These are phyloP conservation scores for Tetrapedia diversipes DNA, from an alignment of 2,888 invertebrate genomes.

Conservation along the genomic window DNA sequence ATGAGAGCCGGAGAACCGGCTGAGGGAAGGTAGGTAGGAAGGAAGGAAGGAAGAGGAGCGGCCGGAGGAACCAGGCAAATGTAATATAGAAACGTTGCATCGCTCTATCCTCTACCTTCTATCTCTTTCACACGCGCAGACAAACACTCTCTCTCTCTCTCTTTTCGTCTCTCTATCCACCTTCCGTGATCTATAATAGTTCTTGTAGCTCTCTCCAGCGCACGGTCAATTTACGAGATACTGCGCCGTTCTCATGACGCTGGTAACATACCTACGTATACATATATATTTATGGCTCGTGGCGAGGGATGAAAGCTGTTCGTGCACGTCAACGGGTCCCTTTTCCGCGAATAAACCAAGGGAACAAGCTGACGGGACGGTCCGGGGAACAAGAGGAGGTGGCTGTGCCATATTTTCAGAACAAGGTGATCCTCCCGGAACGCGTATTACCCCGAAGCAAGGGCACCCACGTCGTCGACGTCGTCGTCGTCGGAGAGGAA, in stretches of 20 bases:
- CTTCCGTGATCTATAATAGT: slow-evolving; percentile 49
- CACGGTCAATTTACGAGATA: slow-evolving; percentile 59
- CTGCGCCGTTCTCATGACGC: slow-evolving; percentile 55
- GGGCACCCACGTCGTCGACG: background rate
- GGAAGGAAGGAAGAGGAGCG: slow-evolving; percentile 26
- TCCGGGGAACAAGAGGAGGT: background rate
- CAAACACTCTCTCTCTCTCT: background rate
- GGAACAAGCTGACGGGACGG: slow-evolving; percentile 2
- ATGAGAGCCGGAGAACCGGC: slow-evolving; percentile 57
- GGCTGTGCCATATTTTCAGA: slow-evolving; percentile 50
- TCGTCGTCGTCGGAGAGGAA: background rate
- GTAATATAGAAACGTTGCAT: slow-evolving; percentile 65
- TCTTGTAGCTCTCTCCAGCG: slow-evolving; percentile 34
- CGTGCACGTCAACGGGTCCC: slow-evolving; percentile 52
- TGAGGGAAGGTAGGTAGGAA: too few species aligned
- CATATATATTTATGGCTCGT: slow-evolving; percentile 59
- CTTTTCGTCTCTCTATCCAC: slow-evolving; percentile 1
- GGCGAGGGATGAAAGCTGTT: slow-evolving; percentile 57
- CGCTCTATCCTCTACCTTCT: slow-evolving; percentile 29
- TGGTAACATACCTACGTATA: slow-evolving; percentile 22
- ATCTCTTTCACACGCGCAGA: background rate
- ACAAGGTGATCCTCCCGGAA: slow-evolving; percentile 31
- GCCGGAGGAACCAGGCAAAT: slow-evolving; percentile 51
- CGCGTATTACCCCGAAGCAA: slow-evolving; percentile 19
- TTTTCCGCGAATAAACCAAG: slow-evolving; percentile 57